phyloP scores from a whole-genome alignment of 2,113 vertebrate species.

The Xenotilapia flavipinnis region DNA sequence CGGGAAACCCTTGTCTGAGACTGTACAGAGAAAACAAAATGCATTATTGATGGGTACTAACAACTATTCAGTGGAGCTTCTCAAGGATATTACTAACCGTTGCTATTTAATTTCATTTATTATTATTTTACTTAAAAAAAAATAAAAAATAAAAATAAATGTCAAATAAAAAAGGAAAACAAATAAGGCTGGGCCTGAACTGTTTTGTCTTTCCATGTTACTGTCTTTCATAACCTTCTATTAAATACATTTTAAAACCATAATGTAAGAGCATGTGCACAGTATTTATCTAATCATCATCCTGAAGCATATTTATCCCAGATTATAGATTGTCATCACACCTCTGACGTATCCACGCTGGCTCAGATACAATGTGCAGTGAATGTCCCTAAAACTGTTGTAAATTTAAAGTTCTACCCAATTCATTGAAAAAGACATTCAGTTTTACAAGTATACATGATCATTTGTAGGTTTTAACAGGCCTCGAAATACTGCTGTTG shows the following conservation, averaged over 20 bases:
- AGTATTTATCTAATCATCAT: not conserved
- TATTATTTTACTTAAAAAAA: not conserved
- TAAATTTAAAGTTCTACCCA: not conserved
- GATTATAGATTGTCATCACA: not conserved
- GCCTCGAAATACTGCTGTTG: not conserved
- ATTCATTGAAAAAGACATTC: not conserved
- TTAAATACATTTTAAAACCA: not conserved
- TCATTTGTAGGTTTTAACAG: not conserved
- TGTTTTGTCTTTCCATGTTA: not conserved
- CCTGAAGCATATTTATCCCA: not conserved
- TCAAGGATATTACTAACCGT: not conserved
- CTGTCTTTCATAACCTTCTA: not conserved
- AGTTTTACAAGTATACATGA: not conserved
- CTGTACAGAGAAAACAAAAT: not conserved
- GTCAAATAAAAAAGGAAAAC: not conserved
- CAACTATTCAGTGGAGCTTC: not conserved
- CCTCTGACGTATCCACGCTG: not conserved
- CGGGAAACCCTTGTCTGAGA: not conserved
- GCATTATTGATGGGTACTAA: not conserved
- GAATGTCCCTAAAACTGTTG: not conserved
- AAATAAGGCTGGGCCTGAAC: not conserved
- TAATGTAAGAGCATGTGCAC: not conserved
- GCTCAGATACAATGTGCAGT: not conserved
- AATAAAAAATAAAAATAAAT: not conserved
- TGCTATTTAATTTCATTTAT: not conserved